Evolutionary conservation across 1,140 invertebrate genomes (phyloP), one percentile per base, ranked within the genome.

Genomic region (Diachasmimorpha longicaudata): DNA sequence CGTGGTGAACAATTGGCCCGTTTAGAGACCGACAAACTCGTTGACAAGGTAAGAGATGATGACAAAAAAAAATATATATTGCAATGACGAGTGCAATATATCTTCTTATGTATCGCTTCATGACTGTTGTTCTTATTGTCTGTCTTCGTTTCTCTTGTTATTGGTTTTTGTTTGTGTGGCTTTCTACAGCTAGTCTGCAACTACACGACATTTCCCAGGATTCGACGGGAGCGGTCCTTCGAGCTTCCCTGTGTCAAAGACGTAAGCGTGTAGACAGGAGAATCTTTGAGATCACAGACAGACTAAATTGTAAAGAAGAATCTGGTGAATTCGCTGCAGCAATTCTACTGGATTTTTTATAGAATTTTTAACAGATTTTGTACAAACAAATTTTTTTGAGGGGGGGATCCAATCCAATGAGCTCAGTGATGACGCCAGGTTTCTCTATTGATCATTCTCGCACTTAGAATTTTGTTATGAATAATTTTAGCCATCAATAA

Each of bases 1-100:
- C 88, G 94, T 19, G 94, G 94, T 10, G 94, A 96, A 85, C 93
- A 95, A 81, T 86, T 96, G 16, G 90, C 93, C 5, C 90, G 94
- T 80, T 89, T 95, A 16, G 94, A 96, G 85, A 93, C 93, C 81
- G 94, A 95, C 84, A 93, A 94, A 85, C 89, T 94, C 63, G 92
- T 93, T 19, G 93, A 94, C 84, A 94, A 94, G 91, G 93, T 94
- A 36, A 68, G 39, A 36, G 36, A 68, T 68, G 16, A 68, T 39
- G 36, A 16, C n/a, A 39, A 68, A 68, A 39, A 39, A 68, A 68
- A 11, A 68, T 6, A n/a, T n/a, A n/a, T 6, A 31, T 31, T 31
- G 31, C 31, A 31, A 6, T 31, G 31, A 66, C 36, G 58, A 23
- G 11, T 80, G 77, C 80, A 37, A 68, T 31, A 25, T 14, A 67